phyloP scores from a whole-genome alignment of 2,797 vertebrate species.

The Pseudomugil tenellus region DNA sequence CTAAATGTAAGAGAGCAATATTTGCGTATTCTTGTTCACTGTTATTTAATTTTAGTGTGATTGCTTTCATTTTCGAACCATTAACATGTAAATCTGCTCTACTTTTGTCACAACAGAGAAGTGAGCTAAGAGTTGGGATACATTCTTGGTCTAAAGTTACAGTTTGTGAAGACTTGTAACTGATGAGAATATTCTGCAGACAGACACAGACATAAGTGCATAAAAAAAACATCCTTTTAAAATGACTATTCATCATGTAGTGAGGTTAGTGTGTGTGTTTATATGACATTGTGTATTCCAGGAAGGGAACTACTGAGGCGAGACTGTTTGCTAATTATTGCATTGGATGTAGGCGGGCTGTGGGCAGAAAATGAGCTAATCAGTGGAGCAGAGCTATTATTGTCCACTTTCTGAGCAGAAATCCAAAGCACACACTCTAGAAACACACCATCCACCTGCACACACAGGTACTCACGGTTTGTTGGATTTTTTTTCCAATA shows the following conservation, averaged over 20 bases:
- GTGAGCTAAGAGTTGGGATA: slow-evolving; percentile 19
- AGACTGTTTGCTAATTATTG: slow-evolving; percentile 74
- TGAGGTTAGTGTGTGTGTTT: slow-evolving; percentile 1
- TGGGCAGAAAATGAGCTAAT: slow-evolving; percentile 55
- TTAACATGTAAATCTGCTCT: slow-evolving; percentile 16
- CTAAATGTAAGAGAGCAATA: slow-evolving; percentile 10
- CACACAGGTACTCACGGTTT: background rate
- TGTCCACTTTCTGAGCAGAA: slow-evolving; percentile 20
- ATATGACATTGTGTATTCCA: slow-evolving; percentile 16
- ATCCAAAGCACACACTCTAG: background rate
- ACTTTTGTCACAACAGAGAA: slow-evolving; percentile 35
- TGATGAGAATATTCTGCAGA: slow-evolving; percentile 52
- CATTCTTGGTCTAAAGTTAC: slow-evolving; percentile 40
- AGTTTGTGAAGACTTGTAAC: slow-evolving; percentile 41
- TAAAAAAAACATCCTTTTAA: slow-evolving; percentile 34
- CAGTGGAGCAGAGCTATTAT: slow-evolving; percentile 14
- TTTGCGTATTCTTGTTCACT: slow-evolving; percentile 14
- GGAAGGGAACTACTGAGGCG: slow-evolving; percentile 56
- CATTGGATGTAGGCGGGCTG: slow-evolving; percentile 51
- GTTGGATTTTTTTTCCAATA: background rate
- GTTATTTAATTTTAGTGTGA: slow-evolving; percentile 47
- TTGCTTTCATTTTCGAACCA: slow-evolving; percentile 18
- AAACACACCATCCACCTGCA: background rate
- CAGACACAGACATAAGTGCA: slow-evolving; percentile 31
- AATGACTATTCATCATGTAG: slow-evolving; percentile 21